Percentiles rank a stretch among this genome's conserved stretches.
These are phyloP conservation scores for Heliconius erato DNA, from an alignment of 2,888 invertebrate species.

Conservation along the genomic window DNA sequence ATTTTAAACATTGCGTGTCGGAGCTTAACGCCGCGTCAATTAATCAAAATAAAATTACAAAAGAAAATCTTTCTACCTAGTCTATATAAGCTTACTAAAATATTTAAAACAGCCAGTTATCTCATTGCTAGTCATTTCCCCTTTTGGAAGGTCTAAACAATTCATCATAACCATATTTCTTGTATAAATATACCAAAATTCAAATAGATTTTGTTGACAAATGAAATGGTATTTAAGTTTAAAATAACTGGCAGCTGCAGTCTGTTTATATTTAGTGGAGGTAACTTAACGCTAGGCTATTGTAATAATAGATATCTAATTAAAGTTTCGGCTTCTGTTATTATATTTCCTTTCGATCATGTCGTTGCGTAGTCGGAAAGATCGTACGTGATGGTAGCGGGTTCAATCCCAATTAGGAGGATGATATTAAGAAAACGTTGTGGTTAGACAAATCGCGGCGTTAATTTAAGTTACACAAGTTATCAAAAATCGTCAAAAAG, in stretches of 20 bases:
- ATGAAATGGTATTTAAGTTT: not conserved
- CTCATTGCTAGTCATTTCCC: not conserved
- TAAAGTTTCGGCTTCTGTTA: not conserved
- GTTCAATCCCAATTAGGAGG: not conserved
- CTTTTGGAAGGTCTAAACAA: not conserved
- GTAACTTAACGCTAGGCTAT: slow-evolving; percentile 14
- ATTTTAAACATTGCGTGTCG: too few relatives aligned
- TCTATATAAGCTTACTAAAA: too few relatives aligned
- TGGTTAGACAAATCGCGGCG: not conserved
- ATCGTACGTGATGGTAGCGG: not conserved
- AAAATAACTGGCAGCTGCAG: slow-evolving; percentile 3
- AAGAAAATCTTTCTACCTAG: too few relatives aligned
- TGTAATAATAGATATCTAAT: not conserved
- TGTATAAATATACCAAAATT: slow-evolving; percentile 7
- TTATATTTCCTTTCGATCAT: not conserved
- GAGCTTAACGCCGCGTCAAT: too few relatives aligned
- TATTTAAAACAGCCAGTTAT: not conserved
- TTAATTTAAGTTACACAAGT: too few relatives aligned
- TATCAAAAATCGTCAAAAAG: too few relatives aligned
- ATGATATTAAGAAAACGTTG: not conserved
- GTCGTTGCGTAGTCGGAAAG: not conserved
- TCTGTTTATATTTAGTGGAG: slow-evolving; percentile 6
- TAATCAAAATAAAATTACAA: too few relatives aligned
- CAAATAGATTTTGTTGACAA: slow-evolving; percentile 27
- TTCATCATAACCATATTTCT: not conserved